phyloP scores from a whole-genome alignment of 2,797 vertebrate species.

The Sparidentex hasta region DNA sequence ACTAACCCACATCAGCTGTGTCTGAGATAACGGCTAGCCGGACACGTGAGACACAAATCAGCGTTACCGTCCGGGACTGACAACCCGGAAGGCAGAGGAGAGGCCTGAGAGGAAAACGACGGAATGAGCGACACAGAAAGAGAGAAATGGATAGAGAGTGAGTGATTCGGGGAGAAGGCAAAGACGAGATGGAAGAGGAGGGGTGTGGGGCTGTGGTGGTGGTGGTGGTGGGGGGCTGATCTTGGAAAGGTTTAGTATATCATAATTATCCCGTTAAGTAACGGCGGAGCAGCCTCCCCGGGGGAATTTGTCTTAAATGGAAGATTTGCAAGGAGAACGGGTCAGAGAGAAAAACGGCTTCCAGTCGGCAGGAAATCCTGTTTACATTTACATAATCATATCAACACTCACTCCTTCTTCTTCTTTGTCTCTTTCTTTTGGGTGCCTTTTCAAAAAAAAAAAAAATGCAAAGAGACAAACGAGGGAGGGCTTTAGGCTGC shows the following conservation, averaged over 20 bases:
- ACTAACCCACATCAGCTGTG: background rate
- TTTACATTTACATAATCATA: conserved; percentile 88
- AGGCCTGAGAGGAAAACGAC: conserved; percentile 48
- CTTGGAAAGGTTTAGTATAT: conserved; percentile 86
- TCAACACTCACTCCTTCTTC: conserved; percentile 78
- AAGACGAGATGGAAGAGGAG: conserved; percentile 56
- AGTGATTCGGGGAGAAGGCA: conserved; percentile 43
- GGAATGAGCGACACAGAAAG: conserved; percentile 33
- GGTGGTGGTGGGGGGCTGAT: conserved; percentile 52
- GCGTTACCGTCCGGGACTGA: conserved; percentile 27
- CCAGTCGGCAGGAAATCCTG: conserved; percentile 86
- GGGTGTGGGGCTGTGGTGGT: background rate
- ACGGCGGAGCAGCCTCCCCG: conserved; percentile 79
- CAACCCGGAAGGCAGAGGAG: conserved; percentile 17
- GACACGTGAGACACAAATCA: conserved; percentile 17
- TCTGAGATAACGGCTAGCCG: background rate
- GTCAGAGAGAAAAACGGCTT: conserved; percentile 81
- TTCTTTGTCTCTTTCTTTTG: conserved; percentile 73
- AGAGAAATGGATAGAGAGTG: conserved; percentile 40
- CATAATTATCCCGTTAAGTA: conserved; percentile 89
- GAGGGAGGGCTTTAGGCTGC: conserved; percentile 72
- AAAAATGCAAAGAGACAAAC: conserved; percentile 54
- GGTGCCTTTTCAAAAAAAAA: conserved; percentile 57
- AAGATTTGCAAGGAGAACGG: conserved; percentile 87
- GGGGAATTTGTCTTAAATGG: conserved; percentile 86